Conservation (phyloP, 2,797 vertebrate genomes). For the Dendrocincla tyrannina region DNA sequence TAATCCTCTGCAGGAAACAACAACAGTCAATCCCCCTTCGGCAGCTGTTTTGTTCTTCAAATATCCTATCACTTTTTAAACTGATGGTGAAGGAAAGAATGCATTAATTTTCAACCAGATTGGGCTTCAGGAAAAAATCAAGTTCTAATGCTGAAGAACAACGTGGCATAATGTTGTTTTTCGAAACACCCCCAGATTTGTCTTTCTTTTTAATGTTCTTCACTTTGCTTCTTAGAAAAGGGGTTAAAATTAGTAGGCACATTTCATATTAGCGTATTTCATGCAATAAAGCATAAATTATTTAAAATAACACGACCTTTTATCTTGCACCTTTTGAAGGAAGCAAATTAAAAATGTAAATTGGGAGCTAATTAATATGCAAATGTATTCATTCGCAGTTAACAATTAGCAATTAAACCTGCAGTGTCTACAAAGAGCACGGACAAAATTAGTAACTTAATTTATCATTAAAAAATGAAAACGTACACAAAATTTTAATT, state of each 20-base stretch:
- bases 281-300: constrained; percentile 99
- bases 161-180: constrained; percentile 71
- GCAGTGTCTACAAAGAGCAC: constrained; percentile 99
- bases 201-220: constrained; percentile 70
- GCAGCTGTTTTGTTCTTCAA: constrained; percentile 76
- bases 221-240: constrained; percentile 78
- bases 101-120: constrained; percentile 70
- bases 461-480: constrained; percentile 99
- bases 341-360: constrained; percentile 99
- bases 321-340: constrained; percentile 99
- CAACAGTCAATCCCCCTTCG: constrained; percentile 37
- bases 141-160: constrained; percentile 66
- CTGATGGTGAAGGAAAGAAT: constrained; percentile 68
- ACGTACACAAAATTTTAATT: constrained; percentile 96
- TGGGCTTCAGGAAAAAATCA: constrained; percentile 69
- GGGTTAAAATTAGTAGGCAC: constrained; percentile 90
- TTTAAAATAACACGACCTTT: constrained; percentile 99
- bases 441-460: constrained; percentile 99
- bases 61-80: constrained; percentile 76
- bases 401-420: constrained; percentile 99
- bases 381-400: constrained; percentile 99
- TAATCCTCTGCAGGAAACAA: constrained; percentile 65
- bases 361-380: constrained; percentile 99
- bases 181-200: constrained; percentile 67
- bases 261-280: constrained; percentile 98